Base-by-base conservation (phyloP, 2,888 invertebrate species). In the Zygaena filipendulae region DNA sequence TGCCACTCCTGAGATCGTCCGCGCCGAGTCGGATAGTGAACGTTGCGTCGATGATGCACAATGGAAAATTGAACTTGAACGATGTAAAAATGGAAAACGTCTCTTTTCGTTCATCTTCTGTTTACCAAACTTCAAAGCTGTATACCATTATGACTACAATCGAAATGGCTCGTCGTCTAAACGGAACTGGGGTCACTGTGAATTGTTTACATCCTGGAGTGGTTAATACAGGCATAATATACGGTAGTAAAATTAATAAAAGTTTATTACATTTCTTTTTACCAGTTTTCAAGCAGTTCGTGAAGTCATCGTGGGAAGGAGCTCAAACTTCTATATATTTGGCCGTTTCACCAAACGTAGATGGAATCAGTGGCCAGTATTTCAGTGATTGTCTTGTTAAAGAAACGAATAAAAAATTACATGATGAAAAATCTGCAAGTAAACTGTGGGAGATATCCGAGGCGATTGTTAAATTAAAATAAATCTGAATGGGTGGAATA, bases 121-220 rank as follows among this genome's bases (percentile, higher is more conserved):
- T 31, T 18, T 37, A 44, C 16, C 13, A 18, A 3, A 36, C 32
- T 20, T 34, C 42, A 4, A 90, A 90, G 56, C 85, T 85, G 42
- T 88, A 86, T 18, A 88, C 32, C 11, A 24, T 36, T 16, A 37
- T 44, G 10, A 77, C 85, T 28, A 51, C 84, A 16, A 16, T 67
- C 39, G 85, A 87, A 57, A 57, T 89, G 21, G 82, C 85, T 21
- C 66, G 67, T 28, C 74, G 68, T 55, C 53, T 88, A 30, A 50
- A 82, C 60, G 85, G 84, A 59, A 61, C 60, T 1, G 83, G 83
- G 20, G 87, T 91, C 0, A 87, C 87, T 1, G 86, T 84, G 2
- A 88, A 90, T 52, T 80, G 84, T 14, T 67, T 88, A 16, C 87
- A 90, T 59, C 91, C 91, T 8, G 91, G 91, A 10, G 61, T 88